Conservation (phyloP, 2,113 vertebrate genomes). For the Odontophorus gujanensis region DNA sequence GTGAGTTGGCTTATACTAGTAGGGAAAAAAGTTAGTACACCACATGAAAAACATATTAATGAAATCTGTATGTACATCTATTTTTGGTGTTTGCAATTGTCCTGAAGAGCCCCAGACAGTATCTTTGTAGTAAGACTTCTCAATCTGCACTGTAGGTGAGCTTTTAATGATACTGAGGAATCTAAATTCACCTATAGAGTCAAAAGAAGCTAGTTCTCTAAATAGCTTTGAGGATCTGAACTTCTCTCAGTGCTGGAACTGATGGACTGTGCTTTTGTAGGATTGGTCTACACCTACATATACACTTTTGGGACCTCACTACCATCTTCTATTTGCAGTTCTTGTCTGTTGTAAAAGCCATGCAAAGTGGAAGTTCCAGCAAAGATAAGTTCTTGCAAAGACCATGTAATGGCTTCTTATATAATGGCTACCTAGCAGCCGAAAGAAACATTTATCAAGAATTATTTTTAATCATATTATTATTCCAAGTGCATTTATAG, state of each 20-base stretch:
- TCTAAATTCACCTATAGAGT: slow-evolving; percentile 23
- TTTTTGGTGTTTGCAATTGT: neutral
- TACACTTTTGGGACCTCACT: neutral
- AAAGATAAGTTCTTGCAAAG: neutral
- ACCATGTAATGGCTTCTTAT: neutral
- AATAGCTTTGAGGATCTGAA: neutral
- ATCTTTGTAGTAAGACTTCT: neutral
- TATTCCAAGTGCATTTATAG: neutral
- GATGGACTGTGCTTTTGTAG: neutral
- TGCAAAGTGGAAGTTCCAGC: neutral
- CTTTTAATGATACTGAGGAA: neutral
- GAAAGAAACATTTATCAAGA: neutral
- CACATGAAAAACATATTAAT: slow-evolving; percentile 32
- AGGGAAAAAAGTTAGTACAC: neutral
- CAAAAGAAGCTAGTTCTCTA: neutral
- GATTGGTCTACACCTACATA: neutral
- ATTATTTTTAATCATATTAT: neutral
- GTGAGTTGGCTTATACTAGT: neutral
- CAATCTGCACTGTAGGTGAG: neutral
- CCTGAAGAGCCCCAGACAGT: neutral
- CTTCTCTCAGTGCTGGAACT: neutral
- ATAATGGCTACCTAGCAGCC: neutral
- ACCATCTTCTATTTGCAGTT: neutral
- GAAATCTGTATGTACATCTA: neutral
- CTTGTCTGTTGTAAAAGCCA: neutral